These are phyloP conservation scores for Garra rufa DNA, from an alignment of 2,113 vertebrate species.

Conservation along the genomic window DNA sequence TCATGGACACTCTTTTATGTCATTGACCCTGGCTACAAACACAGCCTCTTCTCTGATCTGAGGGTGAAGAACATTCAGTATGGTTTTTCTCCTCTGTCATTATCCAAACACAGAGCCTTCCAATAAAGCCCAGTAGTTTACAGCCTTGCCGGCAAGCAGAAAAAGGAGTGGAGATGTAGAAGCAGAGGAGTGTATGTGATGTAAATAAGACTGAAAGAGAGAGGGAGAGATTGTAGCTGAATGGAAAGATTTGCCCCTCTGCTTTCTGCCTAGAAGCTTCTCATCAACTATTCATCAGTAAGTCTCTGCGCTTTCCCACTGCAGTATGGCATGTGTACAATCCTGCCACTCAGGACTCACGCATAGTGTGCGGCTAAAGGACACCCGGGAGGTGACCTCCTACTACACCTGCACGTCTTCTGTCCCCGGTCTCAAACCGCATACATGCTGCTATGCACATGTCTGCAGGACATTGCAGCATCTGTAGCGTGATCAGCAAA, in stretches of 20 bases:
- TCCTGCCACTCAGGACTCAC: constrained; percentile 45
- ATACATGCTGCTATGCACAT: constrained; percentile 8
- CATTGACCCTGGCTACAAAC: background rate
- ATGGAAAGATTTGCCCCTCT: constrained; percentile 51
- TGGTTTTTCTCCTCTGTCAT: constrained; percentile 21
- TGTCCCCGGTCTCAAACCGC: constrained; percentile 40
- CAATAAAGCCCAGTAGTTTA: constrained; percentile 22
- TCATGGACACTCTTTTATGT: background rate
- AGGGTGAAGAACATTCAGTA: background rate
- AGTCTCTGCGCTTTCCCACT: constrained; percentile 48
- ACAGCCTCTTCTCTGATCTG: background rate
- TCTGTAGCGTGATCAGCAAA: background rate
- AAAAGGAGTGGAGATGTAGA: background rate
- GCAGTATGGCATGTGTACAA: constrained; percentile 48
- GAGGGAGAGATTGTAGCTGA: constrained; percentile 36
- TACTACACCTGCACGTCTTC: constrained; percentile 22
- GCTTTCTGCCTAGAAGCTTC: constrained; percentile 55
- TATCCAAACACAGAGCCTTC: constrained; percentile 16
- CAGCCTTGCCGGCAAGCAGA: background rate
- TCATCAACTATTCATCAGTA: constrained; percentile 64
- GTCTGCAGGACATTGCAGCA: constrained; percentile 10
- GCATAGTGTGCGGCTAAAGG: constrained; percentile 53
- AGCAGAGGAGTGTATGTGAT: background rate
- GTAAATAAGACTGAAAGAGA: background rate
- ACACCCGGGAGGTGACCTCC: constrained; percentile 63